phyloP scores from a whole-genome alignment of 2,797 vertebrate species.

The Florisuga fusca region DNA sequence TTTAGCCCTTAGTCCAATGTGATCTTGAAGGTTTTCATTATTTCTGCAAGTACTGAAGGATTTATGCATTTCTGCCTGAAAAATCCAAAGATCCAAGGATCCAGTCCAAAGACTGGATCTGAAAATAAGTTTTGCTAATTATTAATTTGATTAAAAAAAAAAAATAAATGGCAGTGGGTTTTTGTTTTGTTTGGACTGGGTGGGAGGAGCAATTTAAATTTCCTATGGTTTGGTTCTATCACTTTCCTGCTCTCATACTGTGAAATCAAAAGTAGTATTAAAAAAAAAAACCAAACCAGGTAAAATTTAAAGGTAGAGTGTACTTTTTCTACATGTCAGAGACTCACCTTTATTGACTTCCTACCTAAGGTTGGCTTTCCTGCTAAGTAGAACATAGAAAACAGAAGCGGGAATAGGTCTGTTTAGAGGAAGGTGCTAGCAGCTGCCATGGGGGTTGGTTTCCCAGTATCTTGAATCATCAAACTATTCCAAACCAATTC shows the following conservation, averaged over 20 bases:
- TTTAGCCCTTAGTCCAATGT: not conserved
- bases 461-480: not conserved
- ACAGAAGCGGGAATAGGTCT: not conserved
- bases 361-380: not conserved
- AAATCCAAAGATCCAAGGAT: too few species aligned
- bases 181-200: not conserved
- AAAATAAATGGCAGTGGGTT: rapidly evolving
- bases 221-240: rapidly evolving
- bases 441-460: not conserved
- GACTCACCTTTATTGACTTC: not conserved
- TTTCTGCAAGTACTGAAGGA: not conserved
- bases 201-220: not conserved
- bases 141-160: not conserved
- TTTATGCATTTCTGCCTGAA: not conserved
- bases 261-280: not conserved
- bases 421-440: not conserved
- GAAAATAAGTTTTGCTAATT: not conserved
- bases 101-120: not conserved
- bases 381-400: not conserved
- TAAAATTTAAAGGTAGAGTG: not conserved
- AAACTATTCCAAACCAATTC: not conserved
- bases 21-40: not conserved
- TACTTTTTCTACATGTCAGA: not conserved
- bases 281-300: not conserved
- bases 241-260: not conserved